Evolutionary conservation across 1,140 invertebrate species (phyloP), one percentile per base, ranked within the genome.

Genomic region (Zaprionus lachaisei): DNA sequence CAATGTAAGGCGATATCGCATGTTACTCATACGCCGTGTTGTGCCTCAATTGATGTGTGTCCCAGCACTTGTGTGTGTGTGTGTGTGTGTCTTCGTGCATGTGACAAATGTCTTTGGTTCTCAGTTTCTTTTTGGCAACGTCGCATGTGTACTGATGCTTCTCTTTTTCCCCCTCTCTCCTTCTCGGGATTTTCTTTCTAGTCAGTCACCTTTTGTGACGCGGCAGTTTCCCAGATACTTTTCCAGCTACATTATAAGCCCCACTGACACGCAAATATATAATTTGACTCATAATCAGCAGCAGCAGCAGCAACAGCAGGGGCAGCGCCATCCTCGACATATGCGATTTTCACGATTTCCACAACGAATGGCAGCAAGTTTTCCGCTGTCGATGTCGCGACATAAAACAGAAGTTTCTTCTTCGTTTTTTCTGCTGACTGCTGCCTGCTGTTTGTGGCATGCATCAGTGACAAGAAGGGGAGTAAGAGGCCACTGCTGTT

Each of bases 1-100:
- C 84, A 89, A 78, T 90, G 85, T 90, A 90, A 90, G 79, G 79
- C 85, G 79, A 90, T 90, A 90, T 90, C 85, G 85, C 85, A 90
- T 90, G 85, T 90, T 85, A 77, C 81, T 83, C 85, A 89, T 90
- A 90, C 84, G 84, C 78, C 85, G 77, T 90, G 84, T 79, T 90
- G 69, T 89, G 66, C 77, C 55, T 67, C 62, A 64, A 56, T 74
- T 64, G 34, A 71, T 66, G 55, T 54, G 17, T 58, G 17, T 24
- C 17, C 20, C 24, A 12, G 15, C 12, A n/a, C 20, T 7, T 31
- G 26, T 31, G 11, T 68, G 41, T 57, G 56, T 56, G 47, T 64
- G 62, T 78, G 44, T 67, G 49, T 71, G 49, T 58, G 58, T 70
- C 47, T 84, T 54, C 77, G 63, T 81, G 64, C 64, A 47, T 72